Evolutionary conservation across 2,888 invertebrate species (phyloP).

Genomic region (Perdita meconis): DNA sequence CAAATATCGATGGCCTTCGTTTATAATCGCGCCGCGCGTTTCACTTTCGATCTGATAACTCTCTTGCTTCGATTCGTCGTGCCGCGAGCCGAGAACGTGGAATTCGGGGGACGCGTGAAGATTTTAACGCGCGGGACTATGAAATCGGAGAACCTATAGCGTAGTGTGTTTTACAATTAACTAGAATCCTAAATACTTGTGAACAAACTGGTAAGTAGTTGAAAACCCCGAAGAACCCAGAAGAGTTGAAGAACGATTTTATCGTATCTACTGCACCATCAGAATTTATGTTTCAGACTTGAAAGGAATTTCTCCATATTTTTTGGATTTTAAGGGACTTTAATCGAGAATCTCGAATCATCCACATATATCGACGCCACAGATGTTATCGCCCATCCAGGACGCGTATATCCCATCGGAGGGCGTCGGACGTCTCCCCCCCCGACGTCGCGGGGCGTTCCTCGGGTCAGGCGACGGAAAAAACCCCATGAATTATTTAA

Average conservation of each 20-base stretch:
- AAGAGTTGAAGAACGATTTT: too few relatives aligned
- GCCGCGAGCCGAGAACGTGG: background rate
- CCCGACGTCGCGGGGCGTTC: constrained; percentile 45
- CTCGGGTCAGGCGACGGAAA: constrained; percentile 52
- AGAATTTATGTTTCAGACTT: too few relatives aligned
- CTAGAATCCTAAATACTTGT: too few relatives aligned
- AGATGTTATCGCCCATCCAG: background rate
- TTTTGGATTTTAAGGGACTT: too few relatives aligned
- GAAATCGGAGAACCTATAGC: too few relatives aligned
- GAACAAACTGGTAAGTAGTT: too few relatives aligned
- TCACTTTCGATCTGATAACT: constrained; percentile 42
- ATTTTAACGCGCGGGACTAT: background rate
- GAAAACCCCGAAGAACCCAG: too few relatives aligned
- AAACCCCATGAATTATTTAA: constrained; percentile 81
- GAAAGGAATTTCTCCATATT: too few relatives aligned
- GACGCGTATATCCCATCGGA: background rate
- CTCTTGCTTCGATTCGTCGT: constrained; percentile 28
- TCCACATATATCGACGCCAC: background rate
- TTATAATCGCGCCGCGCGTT: constrained; percentile 49
- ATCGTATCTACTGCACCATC: too few relatives aligned
- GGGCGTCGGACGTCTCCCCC: constrained; percentile 15
- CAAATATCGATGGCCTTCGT: constrained; percentile 54
- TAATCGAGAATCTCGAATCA: background rate
- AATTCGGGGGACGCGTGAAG: background rate
- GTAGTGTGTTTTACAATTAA: too few relatives aligned